Base-by-base conservation (phyloP, 2,888 invertebrate species). In the Cerastoderma edule region DNA sequence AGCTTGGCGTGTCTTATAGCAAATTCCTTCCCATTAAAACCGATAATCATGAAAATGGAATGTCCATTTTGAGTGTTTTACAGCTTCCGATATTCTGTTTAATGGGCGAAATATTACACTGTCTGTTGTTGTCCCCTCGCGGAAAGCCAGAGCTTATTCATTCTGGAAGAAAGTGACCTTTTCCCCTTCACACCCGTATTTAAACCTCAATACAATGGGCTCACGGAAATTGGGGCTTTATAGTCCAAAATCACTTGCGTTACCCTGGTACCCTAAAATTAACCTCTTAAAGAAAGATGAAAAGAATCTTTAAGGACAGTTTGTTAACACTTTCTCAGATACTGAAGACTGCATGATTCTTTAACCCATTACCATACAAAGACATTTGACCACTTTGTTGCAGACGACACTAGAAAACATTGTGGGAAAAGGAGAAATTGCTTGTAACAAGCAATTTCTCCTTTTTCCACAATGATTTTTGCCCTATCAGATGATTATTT, bases 231-330 rank as follows among this genome's bases (percentile, higher is more conserved):
- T 30, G 8, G 30, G 56, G 56, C 3, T 56, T 56, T 30, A 8
- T 32, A 19, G n/a, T 24, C 56, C 13, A 28, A 56, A 30, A 32
- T 32, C 24, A 24, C 22, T 5, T 27, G 24, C 32, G 22, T 30
- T 56, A 24, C n/a, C 6, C 3, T 32, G n/a, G 32, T 27, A 56
- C 56, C 56, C 56, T 27, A 6, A 30, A 56, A 56, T 56, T 56
- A 56, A 56, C 30, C 56, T 19, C 56, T 30, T 56, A 56, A 56
- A 56, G 8, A 10, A 30, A 56, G 56, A 56, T 56, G 56, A 56
- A 56, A 56, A 27, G 10, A 32, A 56, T 56, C 56, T 56, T n/a
- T n/a, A n/a, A n/a, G n/a, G n/a, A n/a, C n/a, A n/a, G n/a, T n/a
- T n/a, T n/a, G n/a, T n/a, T n/a, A n/a, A n/a, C n/a, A n/a, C n/a